Evolutionary conservation across 2,888 invertebrate species (phyloP), one percentile per base, ranked within the genome.

Genomic region (Sthenelais limicola): DNA sequence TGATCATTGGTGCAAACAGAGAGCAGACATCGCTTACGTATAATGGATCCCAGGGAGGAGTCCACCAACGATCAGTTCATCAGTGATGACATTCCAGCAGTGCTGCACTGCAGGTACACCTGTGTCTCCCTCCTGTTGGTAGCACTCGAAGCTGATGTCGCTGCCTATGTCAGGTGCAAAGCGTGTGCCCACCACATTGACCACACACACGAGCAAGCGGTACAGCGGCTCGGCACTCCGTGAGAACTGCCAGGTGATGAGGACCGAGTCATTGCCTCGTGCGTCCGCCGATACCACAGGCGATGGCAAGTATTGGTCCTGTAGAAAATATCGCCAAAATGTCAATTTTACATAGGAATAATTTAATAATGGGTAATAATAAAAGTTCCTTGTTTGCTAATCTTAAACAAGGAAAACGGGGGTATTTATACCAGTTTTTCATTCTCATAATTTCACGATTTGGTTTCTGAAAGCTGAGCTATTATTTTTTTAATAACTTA

Each of bases 61-160:
- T n/a, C 88, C 88, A 54, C 77, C 74, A 38, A 87, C 78, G n/a
- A 76, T 68, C 74, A 85, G 85, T 70, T 79, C 77, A 68, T 79
- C 80, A 24, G 77, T 76, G 12, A 76, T 74, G 21, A 86, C 78
- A 72, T 85, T 86, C 88, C 88, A 88, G 72, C 83, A 82, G 71
- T 87, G 87, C 75, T 87, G 87, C 2, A 85, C 81, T 21, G 83
- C 85, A 18, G 83, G 73, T 3, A 83, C 79, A 47, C 79, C 81
- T 18, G 80, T 78, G 26, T 82, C 83, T 62, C 83, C 80, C 68
- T 85, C 84, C 26, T 83, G 83, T 52, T 84, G 77, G 73, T 84
- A 82, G 77, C 86, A 86, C 72, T 87, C 87, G 81, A 84, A 86
- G 76, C 87, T 87, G 75, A 85, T 83, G 74, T 86, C 83, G 76